Base-by-base conservation (phyloP, 2,113 vertebrate species). In the Mus spicilegus region DNA sequence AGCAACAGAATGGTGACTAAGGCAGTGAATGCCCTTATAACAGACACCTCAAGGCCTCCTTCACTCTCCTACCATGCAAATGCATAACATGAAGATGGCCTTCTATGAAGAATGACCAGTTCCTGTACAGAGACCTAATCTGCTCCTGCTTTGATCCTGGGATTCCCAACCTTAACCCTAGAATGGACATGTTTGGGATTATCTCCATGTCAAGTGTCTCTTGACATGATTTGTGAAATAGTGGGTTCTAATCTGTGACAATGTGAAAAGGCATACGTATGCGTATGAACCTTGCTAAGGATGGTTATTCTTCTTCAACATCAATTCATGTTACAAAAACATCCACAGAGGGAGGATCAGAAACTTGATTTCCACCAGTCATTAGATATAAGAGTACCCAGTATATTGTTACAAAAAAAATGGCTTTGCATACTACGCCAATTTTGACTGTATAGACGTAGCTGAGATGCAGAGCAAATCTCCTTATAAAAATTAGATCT, bases 321-420 rank as follows among this genome's bases (percentile, higher is more conserved):
- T 89, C 24, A 73, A 14, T 54, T 20, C 87, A 36, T 0, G 61
- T 7, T 20, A 30, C 42, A 51, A 46, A 94, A 36, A 76, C 16
- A 24, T 28, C 7, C 75, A 7, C 42, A 58, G 26, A 0, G 1
- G 8, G 65, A 89, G n/a, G 91, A 54, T 10, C 6, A 3, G 33
- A 30, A 30, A 24, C 75, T 33, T 36, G 28, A 39, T 12, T 80
- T 72, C 80, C 17, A 14, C 14, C 58, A 69, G 26, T 80, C 70
- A 42, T 70, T 84, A 49, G 30, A 88, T 78, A 77, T 75, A 63
- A n/a, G 69, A 75, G 39, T 76, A 26, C 65, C 28, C 39, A 56
- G 42, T 69, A 87, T 89, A 89, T 39, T 91, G 16, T 87, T 95
- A 91, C 51, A 88, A 91, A 19, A 19, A 76, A 91, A 86, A 77